Conservation (phyloP, 2,888 invertebrate species). For the Aradus depressus region DNA sequence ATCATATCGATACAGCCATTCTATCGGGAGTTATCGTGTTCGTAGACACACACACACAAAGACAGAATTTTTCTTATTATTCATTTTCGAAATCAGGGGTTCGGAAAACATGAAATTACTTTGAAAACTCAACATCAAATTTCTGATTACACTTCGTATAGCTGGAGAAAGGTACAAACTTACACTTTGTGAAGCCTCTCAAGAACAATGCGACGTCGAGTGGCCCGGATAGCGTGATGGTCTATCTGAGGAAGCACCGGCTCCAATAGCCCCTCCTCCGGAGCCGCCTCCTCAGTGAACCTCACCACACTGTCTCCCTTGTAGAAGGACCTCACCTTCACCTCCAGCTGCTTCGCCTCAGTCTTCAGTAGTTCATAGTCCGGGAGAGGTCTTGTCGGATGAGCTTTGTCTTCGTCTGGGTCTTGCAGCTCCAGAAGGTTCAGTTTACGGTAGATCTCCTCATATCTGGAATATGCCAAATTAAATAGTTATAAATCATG, state of each 20-base stretch:
- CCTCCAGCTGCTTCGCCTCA: conserved; percentile 49
- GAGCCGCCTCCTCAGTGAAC: conserved; percentile 27
- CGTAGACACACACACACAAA: too few species aligned
- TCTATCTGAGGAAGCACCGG: conserved; percentile 54
- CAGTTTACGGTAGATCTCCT: conserved; percentile 46
- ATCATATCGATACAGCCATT: too few species aligned
- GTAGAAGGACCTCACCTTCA: conserved; percentile 50
- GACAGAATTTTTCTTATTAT: too few species aligned
- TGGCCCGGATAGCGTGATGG: conserved; percentile 51
- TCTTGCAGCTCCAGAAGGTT: conserved; percentile 53
- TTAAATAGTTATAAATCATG: not conserved
- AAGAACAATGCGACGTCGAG: conserved; percentile 56
- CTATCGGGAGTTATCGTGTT: too few species aligned
- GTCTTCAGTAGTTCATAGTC: conserved; percentile 50
- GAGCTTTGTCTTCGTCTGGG: conserved; percentile 37
- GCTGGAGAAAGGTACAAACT: conserved; percentile 30
- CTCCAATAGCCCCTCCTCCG: conserved; percentile 32
- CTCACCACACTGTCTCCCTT: conserved; percentile 42
- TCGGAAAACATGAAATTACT: too few species aligned
- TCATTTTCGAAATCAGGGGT: too few species aligned
- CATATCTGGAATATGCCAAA: conserved; percentile 10
- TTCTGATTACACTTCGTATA: not conserved
- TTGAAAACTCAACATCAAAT: too few species aligned
- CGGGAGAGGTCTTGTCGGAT: conserved; percentile 48
- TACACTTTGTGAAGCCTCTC: conserved; percentile 53